Conservation (phyloP, 2,113 vertebrate species). For the Nannobrachium achirus region DNA sequence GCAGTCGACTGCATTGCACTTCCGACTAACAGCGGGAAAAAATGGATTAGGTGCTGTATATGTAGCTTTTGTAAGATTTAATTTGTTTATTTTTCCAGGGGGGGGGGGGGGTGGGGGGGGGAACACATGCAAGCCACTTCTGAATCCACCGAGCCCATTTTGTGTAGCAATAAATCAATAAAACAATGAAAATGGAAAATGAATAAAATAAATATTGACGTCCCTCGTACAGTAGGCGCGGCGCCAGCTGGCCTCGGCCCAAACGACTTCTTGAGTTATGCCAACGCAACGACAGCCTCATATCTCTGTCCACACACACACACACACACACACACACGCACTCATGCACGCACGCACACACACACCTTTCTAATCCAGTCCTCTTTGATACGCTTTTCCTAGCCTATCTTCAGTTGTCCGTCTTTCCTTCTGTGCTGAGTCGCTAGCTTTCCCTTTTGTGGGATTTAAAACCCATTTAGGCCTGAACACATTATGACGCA, state of each 20-base stretch:
- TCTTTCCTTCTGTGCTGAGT: constrained; percentile 67
- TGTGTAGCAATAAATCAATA: neutral
- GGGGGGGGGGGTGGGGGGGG: too few relatives aligned
- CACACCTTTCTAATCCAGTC: constrained; percentile 70
- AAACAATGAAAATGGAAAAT: constrained; percentile 38
- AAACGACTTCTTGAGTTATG: constrained; percentile 67
- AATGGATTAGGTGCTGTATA: constrained; percentile 53
- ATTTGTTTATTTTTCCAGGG: neutral
- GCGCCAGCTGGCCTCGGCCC: constrained; percentile 64
- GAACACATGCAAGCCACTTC: too few relatives aligned
- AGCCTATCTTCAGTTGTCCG: constrained; percentile 75
- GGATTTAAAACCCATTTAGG: too few relatives aligned
- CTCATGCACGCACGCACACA: neutral
- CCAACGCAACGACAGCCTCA: constrained; percentile 62
- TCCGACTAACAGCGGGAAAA: constrained; percentile 30
- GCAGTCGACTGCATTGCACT: constrained; percentile 45
- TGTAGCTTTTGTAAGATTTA: constrained; percentile 37
- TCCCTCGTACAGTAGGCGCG: constrained; percentile 31
- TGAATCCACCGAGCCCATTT: neutral
- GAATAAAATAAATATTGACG: constrained; percentile 28
- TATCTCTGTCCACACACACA: constrained; percentile 53
- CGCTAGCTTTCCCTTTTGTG: constrained; percentile 61
- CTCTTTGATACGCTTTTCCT: constrained; percentile 67
- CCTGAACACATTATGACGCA: too few relatives aligned
- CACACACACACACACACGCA: neutral